Evolutionary conservation across 2,888 invertebrate genomes (phyloP), one percentile per base, ranked within the genome.

Genomic region (Archips xylosteana): DNA sequence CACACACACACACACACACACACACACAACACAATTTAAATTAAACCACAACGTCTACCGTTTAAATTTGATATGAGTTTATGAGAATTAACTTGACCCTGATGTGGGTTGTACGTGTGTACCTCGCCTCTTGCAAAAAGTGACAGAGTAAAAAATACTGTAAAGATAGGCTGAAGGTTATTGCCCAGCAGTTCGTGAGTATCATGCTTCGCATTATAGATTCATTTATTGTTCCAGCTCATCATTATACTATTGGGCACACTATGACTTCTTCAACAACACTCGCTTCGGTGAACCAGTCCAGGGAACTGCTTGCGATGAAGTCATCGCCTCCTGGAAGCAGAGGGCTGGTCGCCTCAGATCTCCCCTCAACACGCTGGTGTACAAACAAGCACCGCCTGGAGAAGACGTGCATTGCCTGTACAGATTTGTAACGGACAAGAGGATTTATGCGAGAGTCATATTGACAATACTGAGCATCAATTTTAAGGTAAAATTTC

Each of bases 201-300:
- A 5, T 23, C 39, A 3, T 5, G 4, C 39, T 5, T 6, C 23
- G 32, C 15, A 32, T 57, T 12, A 57, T 32, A 6, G 12, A 63
- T 10, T 49, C 23, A 0, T 15, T 5, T 59, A 3, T 66, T 42
- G 3, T 81, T 80, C 2, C 86, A 96, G 96, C 0, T 98, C 98
- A n/a, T 98, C 98, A 0, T 94, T 98, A 13, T 98, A 98, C 90
- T 98, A 98, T 87, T 98, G 98, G 98, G 98, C 98, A 0, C 98
- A 98, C 86, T 98, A 98, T 84, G 98, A 98, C 85, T 98, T 98
- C 94, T 98, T 98, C 92, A 98, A 98, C 88, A 98, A 98, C 82
- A 98, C 97, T 0, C 96, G 97, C 68, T 97, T 97, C 78, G 98
- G 98, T 0, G 97, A 97, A 77, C 96, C 97, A 0, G 97, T 98